Evolutionary conservation across 1,140 invertebrate species (phyloP), one percentile per base, ranked within the genome.

Genomic region (Drosophila nannoptera): DNA sequence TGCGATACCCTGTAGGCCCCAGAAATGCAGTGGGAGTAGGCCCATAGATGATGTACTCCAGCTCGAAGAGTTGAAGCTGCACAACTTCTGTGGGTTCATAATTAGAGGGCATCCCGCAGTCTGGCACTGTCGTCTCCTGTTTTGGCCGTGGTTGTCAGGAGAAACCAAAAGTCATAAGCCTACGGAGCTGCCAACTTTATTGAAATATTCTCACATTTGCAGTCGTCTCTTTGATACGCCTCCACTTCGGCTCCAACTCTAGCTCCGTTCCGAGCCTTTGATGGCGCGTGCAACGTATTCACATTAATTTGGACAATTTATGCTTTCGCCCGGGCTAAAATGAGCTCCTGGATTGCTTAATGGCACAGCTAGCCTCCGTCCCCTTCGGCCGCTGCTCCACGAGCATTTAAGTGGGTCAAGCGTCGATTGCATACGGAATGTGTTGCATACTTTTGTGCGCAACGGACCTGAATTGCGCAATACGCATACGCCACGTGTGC

Each of bases 301-400:
- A 61, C 76, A 86, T 84, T 84, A 84, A 84, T 86, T 84, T 86
- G 76, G 76, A 80, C 80, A 84, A 84, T 84, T 84, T 76, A 80
- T 80, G 76, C 62, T 59, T 62, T 59, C 54, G 69, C 31, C 40
- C 12, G 32, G 29, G 8, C n/a, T 43, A 29, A 55, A 43, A 42
- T 42, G 38, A 43, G 43, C 45, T 2, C n/a, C 32, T 29, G 31
- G 53, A 43, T 22, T 52, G 75, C 53, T 73, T 77, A 73, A 77
- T 46, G 33, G 64, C 58, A 22, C 22, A 22, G 22, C 22, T 22
- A 2, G 43, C 46, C 56, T 68, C 48, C 31, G 42, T 32, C 52
- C 42, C 3, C 43, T 1, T 12, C 12, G 5, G 38, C 14, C 5
- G 4, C 42, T 14, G 5, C 7, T 22, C 45, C 16, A 4, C 22